Percentiles rank a stretch among this genome's conserved stretches.
Evolutionary conservation across 1,140 invertebrate species (phyloP).

Genomic region (Zeugodacus cucurbitae): DNA sequence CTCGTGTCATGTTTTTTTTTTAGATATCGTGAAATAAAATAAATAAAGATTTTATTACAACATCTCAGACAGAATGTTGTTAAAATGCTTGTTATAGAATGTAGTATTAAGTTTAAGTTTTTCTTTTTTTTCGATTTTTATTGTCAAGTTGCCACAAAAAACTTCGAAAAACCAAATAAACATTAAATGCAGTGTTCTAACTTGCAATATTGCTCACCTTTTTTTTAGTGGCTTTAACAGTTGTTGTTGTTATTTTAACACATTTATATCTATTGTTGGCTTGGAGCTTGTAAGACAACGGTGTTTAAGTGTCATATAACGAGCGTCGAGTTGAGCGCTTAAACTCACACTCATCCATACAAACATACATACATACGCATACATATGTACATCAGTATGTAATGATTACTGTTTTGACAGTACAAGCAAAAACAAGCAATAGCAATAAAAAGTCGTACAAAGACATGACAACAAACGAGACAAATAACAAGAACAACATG

Average conservation of each 20-base stretch:
- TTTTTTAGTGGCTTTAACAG: not conserved
- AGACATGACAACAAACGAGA: not conserved
- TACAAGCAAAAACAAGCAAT: not conserved
- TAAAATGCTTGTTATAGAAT: not conserved
- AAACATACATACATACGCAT: too few relatives aligned
- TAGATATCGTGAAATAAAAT: too few relatives aligned
- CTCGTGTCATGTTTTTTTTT: too few relatives aligned
- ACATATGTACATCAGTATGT: not conserved
- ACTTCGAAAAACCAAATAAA: not conserved
- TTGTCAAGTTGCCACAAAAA: not conserved
- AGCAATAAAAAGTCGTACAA: not conserved
- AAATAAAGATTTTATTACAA: too few relatives aligned
- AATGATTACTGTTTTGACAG: not conserved
- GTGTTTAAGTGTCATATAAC: not conserved
- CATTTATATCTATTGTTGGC: not conserved
- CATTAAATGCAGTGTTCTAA: not conserved
- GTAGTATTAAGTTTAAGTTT: too few relatives aligned
- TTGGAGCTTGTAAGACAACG: not conserved
- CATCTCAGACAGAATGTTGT: too few relatives aligned
- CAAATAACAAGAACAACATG: not conserved
- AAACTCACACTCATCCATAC: too few relatives aligned
- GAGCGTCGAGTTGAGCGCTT: not conserved
- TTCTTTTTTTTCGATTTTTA: not conserved
- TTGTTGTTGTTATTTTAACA: conserved; percentile 4
- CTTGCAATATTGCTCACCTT: not conserved